Base-by-base conservation (phyloP, 2,888 invertebrate genomes). In the Drosophila monieri region DNA sequence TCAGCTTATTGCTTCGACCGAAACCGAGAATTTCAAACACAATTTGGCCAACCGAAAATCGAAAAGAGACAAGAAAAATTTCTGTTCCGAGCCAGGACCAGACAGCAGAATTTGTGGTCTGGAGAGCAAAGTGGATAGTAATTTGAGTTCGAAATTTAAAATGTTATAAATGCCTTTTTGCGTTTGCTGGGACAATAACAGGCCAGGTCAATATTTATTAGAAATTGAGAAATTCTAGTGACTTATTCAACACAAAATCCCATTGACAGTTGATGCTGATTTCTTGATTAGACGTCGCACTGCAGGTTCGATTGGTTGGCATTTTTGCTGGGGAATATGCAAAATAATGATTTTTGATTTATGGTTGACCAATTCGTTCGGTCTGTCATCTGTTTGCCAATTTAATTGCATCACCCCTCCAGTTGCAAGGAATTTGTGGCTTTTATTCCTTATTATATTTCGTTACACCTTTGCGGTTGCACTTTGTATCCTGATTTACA, bases 221-320 rank as follows among this genome's bases (percentile, higher is more conserved):
- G 27, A 69, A 69, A 62, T 52, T 43, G 32, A 9, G 23, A 44
- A 49, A 60, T 62, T 52, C 48, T 35, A 23, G 18, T 55, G 54
- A 58, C 46, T 66, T 68, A 77, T 84, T 83, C 64, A 61, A 53
- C 23, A 30, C 12, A 6, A 68, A 80, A 77, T 84, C 74, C 62
- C 54, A 79, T 80, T 79, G 85, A 68, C 76, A 66, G 68, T 67
- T 67, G 65, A 64, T 60, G 51, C 37, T 60, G 51, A 67, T 57
- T 68, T 51, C 49, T 44, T 41, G 15, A 64, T 66, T 65, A 64
- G 23, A 65, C 30, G 37, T 66, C 66, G 21, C 61, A 18, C 62
- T 15, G 44, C 43, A 32, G 10, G 14, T 23, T 56, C 12, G 39
- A 56, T 39, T 53, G 64, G 35, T 25, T 21, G 44, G 47, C 59